A percentile compares a stretch with the other conserved stretches of the same genome.
Evolutionary conservation across 53 echinoderm and acorn worm genomes (phyloP).

Genomic region (Stichopus horrens): DNA sequence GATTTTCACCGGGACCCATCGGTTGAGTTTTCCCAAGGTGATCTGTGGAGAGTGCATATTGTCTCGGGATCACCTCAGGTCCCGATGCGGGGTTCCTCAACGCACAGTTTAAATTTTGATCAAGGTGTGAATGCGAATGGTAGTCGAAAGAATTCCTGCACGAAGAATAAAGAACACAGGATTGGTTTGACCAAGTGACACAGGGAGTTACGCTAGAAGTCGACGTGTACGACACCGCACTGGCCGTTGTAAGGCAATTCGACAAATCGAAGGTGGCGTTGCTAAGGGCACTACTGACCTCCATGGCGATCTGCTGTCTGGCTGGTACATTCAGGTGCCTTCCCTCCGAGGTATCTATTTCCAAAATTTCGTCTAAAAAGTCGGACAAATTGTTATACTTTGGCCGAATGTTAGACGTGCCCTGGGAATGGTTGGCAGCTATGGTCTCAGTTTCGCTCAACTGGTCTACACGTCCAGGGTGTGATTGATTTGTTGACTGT

Average conservation of each 20-base stretch:
- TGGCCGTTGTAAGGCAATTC: background rate
- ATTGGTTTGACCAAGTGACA: background rate
- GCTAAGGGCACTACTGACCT: background rate
- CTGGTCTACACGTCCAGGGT: background rate
- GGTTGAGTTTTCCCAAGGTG: background rate
- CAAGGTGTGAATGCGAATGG: conserved; percentile 23
- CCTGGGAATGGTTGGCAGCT: background rate
- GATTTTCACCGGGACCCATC: background rate
- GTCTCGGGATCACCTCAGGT: background rate
- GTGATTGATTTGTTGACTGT: background rate
- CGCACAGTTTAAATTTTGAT: background rate
- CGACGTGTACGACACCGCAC: background rate
- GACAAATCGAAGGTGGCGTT: background rate
- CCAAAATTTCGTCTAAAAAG: conserved; percentile 31
- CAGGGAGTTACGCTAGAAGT: background rate
- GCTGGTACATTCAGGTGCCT: background rate
- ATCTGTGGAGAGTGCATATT: background rate
- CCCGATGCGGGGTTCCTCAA: background rate
- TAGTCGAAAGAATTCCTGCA: background rate
- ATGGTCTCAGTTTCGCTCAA: background rate
- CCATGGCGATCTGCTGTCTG: background rate
- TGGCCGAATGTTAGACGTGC: background rate
- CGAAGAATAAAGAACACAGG: conserved; percentile 9
- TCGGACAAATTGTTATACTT: conserved; percentile 14
- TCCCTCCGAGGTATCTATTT: background rate